Conservation (phyloP, 2,888 invertebrate species). For the Adelognathus sp. region DNA sequence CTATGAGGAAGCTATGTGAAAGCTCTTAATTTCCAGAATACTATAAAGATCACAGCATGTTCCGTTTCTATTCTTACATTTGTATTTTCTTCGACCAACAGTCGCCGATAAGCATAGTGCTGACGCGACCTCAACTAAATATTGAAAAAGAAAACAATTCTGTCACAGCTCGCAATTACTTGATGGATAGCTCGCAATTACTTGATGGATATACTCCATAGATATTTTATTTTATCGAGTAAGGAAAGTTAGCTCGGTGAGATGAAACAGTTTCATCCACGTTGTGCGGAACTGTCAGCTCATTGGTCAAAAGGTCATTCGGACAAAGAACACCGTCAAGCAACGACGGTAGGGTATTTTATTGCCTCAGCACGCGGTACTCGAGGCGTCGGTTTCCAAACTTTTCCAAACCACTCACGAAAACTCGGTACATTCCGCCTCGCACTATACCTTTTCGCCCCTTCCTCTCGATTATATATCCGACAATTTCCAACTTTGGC, state of each 20-base stretch:
- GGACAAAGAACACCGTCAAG: background rate
- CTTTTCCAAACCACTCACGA: conserved; percentile 51
- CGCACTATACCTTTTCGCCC: background rate
- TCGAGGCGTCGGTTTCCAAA: conserved; percentile 15
- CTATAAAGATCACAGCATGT: too few relatives aligned
- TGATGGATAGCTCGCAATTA: too few relatives aligned
- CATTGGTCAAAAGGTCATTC: background rate
- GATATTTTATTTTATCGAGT: background rate
- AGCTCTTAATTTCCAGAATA: too few relatives aligned
- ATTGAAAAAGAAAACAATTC: too few relatives aligned
- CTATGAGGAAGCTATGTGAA: too few relatives aligned
- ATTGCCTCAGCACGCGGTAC: conserved; percentile 1
- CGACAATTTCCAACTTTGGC: conserved; percentile 40
- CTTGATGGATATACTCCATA: too few relatives aligned
- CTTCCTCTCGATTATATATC: conserved; percentile 6
- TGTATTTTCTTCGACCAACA: too few relatives aligned
- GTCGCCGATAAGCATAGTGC: too few relatives aligned
- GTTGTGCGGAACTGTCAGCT: background rate
- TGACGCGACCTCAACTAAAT: too few relatives aligned
- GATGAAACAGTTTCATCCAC: background rate
- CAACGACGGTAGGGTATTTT: background rate
- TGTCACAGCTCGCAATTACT: background rate
- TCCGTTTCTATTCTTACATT: too few relatives aligned
- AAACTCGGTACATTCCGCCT: background rate
- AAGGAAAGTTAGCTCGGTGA: background rate